phyloP scores from a whole-genome alignment of 2,113 vertebrate species.

The Poicephalus gulielmi region DNA sequence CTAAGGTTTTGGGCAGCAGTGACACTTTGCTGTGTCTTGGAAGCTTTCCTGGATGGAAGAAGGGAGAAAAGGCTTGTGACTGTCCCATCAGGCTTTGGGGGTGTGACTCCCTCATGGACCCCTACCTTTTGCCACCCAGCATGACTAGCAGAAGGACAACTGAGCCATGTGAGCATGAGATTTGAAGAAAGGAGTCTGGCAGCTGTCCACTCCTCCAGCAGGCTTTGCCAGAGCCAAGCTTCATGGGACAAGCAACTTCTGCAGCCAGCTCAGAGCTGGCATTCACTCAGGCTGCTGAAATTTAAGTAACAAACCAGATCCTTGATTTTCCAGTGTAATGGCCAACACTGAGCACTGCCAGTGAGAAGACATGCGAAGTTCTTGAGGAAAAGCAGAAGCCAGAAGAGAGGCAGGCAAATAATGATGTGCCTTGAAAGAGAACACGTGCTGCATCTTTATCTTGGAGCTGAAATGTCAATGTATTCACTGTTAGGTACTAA shows the following conservation, averaged over 20 bases:
- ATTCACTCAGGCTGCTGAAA: not conserved
- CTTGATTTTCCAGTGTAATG: not conserved
- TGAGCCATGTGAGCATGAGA: not conserved
- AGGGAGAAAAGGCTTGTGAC: accelerated
- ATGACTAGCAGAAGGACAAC: not conserved
- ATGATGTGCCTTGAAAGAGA: not conserved
- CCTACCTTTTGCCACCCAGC: not conserved
- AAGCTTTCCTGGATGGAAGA: not conserved
- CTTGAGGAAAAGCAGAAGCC: not conserved
- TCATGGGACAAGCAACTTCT: not conserved
- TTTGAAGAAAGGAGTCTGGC: not conserved
- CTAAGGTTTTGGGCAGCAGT: not conserved
- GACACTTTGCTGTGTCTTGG: not conserved
- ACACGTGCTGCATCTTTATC: not conserved
- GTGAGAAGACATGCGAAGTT: not conserved
- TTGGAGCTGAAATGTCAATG: conserved; percentile 40
- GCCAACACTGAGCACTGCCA: conserved; percentile 4
- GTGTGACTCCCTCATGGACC: not conserved
- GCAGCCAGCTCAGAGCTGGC: not conserved
- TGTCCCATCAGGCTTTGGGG: not conserved
- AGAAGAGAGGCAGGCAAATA: conserved; percentile 1
- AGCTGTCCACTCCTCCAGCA: not conserved
- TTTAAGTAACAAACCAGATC: conserved; percentile 1
- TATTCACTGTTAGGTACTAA: conserved; percentile 32
- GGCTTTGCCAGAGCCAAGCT: not conserved